Percentiles rank a stretch among this genome's conserved stretches.
These are phyloP conservation scores for Eupithecia vulgata DNA, from an alignment of 2,888 invertebrate genomes.

Conservation along the genomic window DNA sequence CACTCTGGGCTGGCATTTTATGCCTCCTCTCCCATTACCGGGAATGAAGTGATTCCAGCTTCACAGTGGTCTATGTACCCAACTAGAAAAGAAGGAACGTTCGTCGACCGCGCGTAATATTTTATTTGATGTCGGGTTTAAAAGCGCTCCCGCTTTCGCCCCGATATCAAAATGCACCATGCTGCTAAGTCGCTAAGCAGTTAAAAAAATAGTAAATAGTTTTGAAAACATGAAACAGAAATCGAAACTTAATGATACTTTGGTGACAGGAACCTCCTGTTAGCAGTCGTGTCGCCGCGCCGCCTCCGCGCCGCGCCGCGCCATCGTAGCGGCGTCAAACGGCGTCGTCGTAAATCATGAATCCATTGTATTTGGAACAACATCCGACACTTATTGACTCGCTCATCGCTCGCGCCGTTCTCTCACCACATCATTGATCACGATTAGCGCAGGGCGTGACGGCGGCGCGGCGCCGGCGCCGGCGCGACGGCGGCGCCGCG, in stretches of 20 bases:
- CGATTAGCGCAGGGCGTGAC: not conserved
- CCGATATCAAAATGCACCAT: no score
- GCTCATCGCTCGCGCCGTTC: slow-evolving; percentile 1
- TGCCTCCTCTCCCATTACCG: not conserved
- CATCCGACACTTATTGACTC: slow-evolving; percentile 1
- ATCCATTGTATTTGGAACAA: slow-evolving; percentile 1
- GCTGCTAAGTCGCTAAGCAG: not conserved
- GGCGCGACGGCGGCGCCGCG: slow-evolving; percentile 5
- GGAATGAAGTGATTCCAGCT: not conserved
- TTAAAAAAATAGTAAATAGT: not conserved
- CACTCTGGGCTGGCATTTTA: not conserved
- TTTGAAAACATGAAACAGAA: not conserved
- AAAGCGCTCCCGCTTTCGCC: not conserved
- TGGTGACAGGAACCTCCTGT: no score
- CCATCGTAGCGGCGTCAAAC: no score
- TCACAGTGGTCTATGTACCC: not conserved
- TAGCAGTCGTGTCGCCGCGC: no score
- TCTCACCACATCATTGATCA: not conserved
- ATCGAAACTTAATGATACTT: not conserved
- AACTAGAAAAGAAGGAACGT: not conserved
- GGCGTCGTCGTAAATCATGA: not conserved
- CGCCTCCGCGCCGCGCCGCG: no score
- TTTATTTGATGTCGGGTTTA: not conserved
- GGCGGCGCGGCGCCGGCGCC: not conserved
- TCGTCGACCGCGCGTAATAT: not conserved